Evolutionary conservation across 1,140 invertebrate species (phyloP), one percentile per base, ranked within the genome.

Genomic region (Drosophila yakuba): DNA sequence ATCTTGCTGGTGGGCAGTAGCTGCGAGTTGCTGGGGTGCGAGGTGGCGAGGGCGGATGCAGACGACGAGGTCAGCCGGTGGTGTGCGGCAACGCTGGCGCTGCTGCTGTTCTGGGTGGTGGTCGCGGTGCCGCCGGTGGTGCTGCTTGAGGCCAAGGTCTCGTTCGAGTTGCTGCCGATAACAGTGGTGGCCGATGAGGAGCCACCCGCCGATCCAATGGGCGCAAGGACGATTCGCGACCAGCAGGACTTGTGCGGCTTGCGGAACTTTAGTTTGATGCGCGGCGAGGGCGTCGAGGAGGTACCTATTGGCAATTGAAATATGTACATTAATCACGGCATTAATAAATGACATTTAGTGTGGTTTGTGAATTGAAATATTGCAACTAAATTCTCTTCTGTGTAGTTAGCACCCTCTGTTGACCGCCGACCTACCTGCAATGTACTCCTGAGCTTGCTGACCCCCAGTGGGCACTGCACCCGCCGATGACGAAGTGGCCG

Each of bases 1-100:
- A 97, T 97, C 92, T 94, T 97, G 80, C 55, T 79, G 68, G 80
- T 80, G 62, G 93, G 94, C 68, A 89, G 92, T 84, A 93, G 83
- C 63, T 89, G 76, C 62, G 91, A 74, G 85, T 92, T 79, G 74
- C 77, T 86, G 14, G 81, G 82, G 51, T 88, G 81, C 56, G 86
- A 78, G 35, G 78, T 73, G 58, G 84, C 86, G 32, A 90, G 76
- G 11, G 89, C 84, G 39, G 90, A 85, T 43, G 90, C 90, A 20
- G 89, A 91, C 20, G 88, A 82, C 12, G 89, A 91, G 41, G 82
- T 75, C 25, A 88, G 57, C 0, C 85, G 78, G 41, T 91, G 88
- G 43, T 88, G 84, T 35, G 80, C 86, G 52, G 82, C 73, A 44
- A 80, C 76, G 57, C 82, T 83, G 76, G 64, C 60, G 63, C 86